Conservation (phyloP, 2,797 vertebrate genomes). For the Aulostomus chinensis region DNA sequence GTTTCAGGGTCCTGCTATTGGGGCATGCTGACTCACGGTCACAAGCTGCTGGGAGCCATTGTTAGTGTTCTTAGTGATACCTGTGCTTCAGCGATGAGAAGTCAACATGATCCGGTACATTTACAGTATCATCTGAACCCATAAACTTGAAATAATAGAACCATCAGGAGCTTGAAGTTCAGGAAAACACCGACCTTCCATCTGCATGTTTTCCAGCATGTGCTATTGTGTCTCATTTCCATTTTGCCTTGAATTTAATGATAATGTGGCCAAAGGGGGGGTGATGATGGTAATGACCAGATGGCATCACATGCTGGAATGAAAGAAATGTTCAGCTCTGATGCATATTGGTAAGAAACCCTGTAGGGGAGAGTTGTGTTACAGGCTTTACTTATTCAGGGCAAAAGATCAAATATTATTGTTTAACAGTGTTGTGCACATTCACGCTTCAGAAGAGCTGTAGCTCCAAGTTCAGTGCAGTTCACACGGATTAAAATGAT, state of each 20-base stretch:
- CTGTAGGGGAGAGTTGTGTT: too few relatives aligned
- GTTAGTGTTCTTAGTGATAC: background rate
- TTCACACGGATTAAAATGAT: too few relatives aligned
- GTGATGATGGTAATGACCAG: conserved; percentile 35
- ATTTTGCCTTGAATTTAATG: conserved; percentile 8
- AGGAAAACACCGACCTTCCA: background rate
- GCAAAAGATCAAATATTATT: too few relatives aligned
- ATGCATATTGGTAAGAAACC: background rate
- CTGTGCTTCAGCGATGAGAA: too few relatives aligned
- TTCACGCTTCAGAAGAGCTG: too few relatives aligned
- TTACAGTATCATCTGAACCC: too few relatives aligned
- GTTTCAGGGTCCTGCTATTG: background rate
- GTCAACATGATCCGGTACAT: too few relatives aligned
- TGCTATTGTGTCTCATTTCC: conserved; percentile 10
- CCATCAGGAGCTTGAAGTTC: background rate
- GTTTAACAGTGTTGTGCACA: too few relatives aligned
- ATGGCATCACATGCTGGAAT: conserved; percentile 30
- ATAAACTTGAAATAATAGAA: background rate
- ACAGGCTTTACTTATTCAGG: too few relatives aligned
- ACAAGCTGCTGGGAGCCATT: background rate
- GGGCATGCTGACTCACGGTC: background rate
- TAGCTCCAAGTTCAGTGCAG: too few relatives aligned
- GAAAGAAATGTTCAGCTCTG: conserved; percentile 17
- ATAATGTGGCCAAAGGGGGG: conserved; percentile 5
- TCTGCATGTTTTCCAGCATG: background rate